Conservation (phyloP, 1,140 invertebrate genomes). For the Sarcophaga bullata region DNA sequence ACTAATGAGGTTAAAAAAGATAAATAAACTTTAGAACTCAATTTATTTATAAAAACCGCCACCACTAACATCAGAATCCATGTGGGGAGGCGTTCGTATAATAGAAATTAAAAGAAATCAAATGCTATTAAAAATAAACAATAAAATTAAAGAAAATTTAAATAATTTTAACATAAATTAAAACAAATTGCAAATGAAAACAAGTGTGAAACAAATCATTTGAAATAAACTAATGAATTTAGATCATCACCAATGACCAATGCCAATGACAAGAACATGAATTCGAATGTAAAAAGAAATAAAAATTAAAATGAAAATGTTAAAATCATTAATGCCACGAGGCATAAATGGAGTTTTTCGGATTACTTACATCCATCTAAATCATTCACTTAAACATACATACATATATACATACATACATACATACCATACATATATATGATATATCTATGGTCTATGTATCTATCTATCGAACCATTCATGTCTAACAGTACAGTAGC, state of each 20-base stretch:
- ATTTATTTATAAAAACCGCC: not conserved
- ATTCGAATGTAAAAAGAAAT: not conserved
- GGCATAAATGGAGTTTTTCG: not conserved
- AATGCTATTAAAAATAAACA: slow-evolving; percentile 30
- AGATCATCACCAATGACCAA: not conserved
- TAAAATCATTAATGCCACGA: not conserved
- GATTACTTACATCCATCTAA: too few species aligned
- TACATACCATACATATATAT: too few species aligned
- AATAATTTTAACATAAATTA: slow-evolving; percentile 21
- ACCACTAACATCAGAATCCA: not conserved
- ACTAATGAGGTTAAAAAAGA: not conserved
- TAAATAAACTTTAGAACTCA: slow-evolving; percentile 35
- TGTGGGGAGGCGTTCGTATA: not conserved
- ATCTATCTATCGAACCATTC: too few species aligned
- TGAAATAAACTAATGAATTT: not conserved
- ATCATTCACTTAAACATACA: too few species aligned
- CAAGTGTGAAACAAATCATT: slow-evolving; percentile 4
- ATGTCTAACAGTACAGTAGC: too few species aligned
- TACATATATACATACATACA: too few species aligned
- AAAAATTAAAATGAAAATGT: too few species aligned
- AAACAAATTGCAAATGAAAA: not conserved
- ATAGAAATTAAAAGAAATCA: slow-evolving; percentile 19
- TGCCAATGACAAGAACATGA: not conserved
- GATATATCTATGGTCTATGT: too few species aligned
- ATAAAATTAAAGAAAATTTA: not conserved